These are phyloP conservation scores for Bradypodion ventrale DNA, from an alignment of 2,797 vertebrate genomes.

Conservation along the genomic window DNA sequence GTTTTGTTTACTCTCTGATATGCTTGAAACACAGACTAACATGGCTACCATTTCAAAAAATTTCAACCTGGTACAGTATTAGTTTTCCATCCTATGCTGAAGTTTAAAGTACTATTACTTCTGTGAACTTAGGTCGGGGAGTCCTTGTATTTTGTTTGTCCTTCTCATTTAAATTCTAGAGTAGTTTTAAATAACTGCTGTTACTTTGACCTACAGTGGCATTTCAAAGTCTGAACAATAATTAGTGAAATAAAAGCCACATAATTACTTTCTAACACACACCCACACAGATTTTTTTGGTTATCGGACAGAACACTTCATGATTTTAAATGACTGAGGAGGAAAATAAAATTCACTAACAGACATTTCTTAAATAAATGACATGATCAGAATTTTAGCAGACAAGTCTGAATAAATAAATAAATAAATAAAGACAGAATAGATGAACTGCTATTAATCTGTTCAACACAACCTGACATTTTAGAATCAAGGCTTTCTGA, in stretches of 20 bases:
- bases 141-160: conserved; percentile 41
- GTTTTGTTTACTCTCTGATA: no score
- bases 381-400: conserved; percentile 43
- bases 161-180: conserved; percentile 67
- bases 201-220: conserved; percentile 70
- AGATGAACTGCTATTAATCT: conserved; percentile 45
- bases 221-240: conserved; percentile 74
- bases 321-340: conserved; percentile 49
- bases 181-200: conserved; percentile 64
- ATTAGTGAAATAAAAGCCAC: conserved; percentile 75
- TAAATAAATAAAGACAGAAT: no score
- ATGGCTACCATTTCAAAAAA: no score
- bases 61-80: no score
- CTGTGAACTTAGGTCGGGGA: conserved; percentile 57
- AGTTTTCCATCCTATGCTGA: conserved; percentile 46
- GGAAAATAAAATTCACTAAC: conserved; percentile 55
- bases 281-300: conserved; percentile 51
- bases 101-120: conserved; percentile 46
- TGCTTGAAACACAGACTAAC: no score
- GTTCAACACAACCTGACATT: conserved; percentile 28
- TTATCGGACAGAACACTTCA: conserved; percentile 51
- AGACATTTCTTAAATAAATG: conserved; percentile 45
- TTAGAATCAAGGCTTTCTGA: conserved; percentile 8
- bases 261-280: conserved; percentile 68
- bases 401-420: no score